Conservation (phyloP, 2,888 invertebrate genomes). For the Hedychridium roseum region DNA sequence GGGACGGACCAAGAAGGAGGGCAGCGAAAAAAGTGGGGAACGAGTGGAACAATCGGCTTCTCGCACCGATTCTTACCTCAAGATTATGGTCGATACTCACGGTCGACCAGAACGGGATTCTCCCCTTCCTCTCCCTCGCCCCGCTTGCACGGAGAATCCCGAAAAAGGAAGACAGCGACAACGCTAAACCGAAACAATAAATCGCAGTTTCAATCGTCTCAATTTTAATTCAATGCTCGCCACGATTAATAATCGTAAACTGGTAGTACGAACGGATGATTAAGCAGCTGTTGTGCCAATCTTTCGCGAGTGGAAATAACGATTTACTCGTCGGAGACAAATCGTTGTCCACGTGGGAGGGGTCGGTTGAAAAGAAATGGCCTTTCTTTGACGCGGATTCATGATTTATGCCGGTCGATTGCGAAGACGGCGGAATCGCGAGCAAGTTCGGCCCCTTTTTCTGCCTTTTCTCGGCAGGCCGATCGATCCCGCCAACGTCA, state of each 20-base stretch:
- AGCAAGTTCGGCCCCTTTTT: no score
- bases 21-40: constrained; percentile 10
- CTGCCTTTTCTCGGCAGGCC: no score
- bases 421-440: no score
- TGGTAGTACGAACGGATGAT: no score
- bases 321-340: constrained; percentile 5
- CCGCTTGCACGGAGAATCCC: no score
- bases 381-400: constrained; percentile 4
- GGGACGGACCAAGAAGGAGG: constrained; percentile 5
- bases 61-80: constrained; percentile 34
- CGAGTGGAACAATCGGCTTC: constrained; percentile 13
- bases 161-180: no score
- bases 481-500: no score
- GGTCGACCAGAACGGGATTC: constrained; percentile 33
- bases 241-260: no score
- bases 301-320: neutral
- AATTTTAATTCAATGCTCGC: no score
- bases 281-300: constrained; percentile 2
- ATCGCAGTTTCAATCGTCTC: no score
- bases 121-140: constrained; percentile 8
- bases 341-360: constrained; percentile 9
- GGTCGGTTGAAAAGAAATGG: constrained; percentile 11
- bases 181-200: no score
- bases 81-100: constrained; percentile 40
- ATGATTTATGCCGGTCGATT: constrained; percentile 17